These are phyloP conservation scores for Lepidothrix coronata DNA, from an alignment of 2,113 vertebrate species.

Conservation along the genomic window DNA sequence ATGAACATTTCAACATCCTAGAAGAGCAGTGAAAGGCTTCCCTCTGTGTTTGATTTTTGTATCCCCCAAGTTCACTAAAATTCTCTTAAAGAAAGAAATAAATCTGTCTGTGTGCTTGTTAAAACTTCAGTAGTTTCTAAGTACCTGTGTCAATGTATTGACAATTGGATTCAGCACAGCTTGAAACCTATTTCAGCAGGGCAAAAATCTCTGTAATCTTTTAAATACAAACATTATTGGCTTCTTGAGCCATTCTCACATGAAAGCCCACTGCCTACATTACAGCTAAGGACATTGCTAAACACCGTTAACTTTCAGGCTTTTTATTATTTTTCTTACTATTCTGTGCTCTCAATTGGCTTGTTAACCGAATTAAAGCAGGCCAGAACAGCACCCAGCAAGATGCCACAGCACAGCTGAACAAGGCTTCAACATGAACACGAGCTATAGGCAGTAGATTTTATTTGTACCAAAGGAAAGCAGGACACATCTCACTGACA, in stretches of 20 bases:
- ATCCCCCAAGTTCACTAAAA: neutral
- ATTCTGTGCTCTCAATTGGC: neutral
- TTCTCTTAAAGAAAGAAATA: neutral
- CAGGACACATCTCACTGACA: accelerated
- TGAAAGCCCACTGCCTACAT: neutral
- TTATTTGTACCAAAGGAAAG: neutral
- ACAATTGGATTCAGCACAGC: neutral
- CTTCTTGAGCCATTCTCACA: neutral
- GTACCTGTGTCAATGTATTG: neutral
- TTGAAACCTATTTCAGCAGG: neutral
- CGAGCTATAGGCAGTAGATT: neutral
- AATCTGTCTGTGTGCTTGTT: neutral
- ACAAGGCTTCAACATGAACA: accelerated
- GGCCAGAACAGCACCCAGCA: neutral
- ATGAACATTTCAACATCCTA: accelerated
- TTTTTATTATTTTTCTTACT: neutral
- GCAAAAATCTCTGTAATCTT: neutral
- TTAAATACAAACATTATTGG: neutral
- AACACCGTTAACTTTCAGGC: neutral
- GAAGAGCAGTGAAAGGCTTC: neutral
- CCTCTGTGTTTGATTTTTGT: neutral
- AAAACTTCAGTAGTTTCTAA: neutral
- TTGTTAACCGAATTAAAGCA: neutral
- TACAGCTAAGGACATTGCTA: neutral
- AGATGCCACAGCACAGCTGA: neutral